Percentiles rank a stretch among this genome's conserved stretches.
These are phyloP conservation scores for Dendrocincla fuliginosa DNA, from an alignment of 2,797 vertebrate genomes.

Conservation along the genomic window DNA sequence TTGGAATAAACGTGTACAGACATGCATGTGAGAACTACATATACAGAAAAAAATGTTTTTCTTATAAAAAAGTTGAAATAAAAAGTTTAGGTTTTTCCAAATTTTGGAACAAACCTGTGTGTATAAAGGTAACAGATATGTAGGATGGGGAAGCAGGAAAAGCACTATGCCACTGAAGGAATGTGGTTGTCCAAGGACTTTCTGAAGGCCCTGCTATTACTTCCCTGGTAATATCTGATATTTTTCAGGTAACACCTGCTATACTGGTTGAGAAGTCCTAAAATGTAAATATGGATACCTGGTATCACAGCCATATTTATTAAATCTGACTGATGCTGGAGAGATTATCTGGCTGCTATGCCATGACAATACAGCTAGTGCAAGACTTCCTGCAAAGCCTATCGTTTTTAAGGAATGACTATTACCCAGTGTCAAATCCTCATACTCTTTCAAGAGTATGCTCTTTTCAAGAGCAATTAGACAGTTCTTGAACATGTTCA, in stretches of 20 bases:
- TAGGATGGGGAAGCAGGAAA: neutral
- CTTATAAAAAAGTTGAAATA: neutral
- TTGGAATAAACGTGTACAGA: neutral
- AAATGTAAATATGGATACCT: neutral
- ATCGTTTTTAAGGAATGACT: neutral
- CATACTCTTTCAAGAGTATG: neutral
- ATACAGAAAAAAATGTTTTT: neutral
- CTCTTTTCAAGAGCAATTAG: neutral
- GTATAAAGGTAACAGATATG: neutral
- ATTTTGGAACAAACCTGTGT: neutral
- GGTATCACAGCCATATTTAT: neutral
- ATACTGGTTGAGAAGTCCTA: neutral
- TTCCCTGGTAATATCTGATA: neutral
- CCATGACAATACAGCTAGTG: neutral
- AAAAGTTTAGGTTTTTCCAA: fast-evolving
- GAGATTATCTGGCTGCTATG: neutral
- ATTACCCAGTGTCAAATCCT: neutral
- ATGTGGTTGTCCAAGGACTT: neutral
- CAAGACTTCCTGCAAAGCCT: neutral
- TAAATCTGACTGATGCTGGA: neutral
- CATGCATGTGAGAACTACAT: neutral
- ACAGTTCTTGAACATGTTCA: neutral
- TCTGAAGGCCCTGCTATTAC: neutral
- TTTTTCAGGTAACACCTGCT: neutral
- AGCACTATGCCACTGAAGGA: neutral